Evolutionary conservation across 2,888 invertebrate species (phyloP).

Genomic region (Branchipolynoe longqiensis): DNA sequence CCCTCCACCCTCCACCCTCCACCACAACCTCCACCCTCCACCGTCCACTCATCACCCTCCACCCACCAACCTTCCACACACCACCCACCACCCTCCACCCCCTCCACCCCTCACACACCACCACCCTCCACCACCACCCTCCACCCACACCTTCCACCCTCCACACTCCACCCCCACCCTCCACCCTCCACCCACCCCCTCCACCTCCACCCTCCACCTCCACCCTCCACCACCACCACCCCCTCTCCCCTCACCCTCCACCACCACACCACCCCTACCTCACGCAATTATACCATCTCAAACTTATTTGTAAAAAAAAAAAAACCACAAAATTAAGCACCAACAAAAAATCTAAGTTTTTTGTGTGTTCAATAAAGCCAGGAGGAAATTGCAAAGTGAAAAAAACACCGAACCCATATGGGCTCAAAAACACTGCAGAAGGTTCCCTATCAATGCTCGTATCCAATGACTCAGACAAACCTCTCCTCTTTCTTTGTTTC

Average conservation of each 20-base stretch:
- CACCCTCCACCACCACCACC: not conserved
- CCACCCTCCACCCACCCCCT: not conserved
- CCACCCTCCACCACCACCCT: not conserved
- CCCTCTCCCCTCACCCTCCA: not conserved
- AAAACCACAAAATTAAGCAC: no score
- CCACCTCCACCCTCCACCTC: not conserved
- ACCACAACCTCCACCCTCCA: not conserved
- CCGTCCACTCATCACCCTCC: not conserved
- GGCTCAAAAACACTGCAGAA: not conserved
- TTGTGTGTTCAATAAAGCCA: no score
- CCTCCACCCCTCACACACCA: not conserved
- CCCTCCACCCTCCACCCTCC: not conserved
- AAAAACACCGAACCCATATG: no score
- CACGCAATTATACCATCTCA: not conserved
- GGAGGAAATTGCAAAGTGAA: no score
- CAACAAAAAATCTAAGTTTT: no score
- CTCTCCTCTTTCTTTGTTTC: not conserved
- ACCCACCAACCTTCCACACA: not conserved
- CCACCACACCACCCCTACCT: not conserved
- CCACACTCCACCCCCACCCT: not conserved
- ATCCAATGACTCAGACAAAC: slow-evolving; percentile 13
- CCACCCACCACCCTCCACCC: not conserved
- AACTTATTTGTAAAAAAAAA: not conserved
- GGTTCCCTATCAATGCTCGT: not conserved
- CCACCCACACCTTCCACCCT: not conserved